Evolutionary conservation across 2,888 invertebrate genomes (phyloP).

Genomic region (Apocheima hispidaria): DNA sequence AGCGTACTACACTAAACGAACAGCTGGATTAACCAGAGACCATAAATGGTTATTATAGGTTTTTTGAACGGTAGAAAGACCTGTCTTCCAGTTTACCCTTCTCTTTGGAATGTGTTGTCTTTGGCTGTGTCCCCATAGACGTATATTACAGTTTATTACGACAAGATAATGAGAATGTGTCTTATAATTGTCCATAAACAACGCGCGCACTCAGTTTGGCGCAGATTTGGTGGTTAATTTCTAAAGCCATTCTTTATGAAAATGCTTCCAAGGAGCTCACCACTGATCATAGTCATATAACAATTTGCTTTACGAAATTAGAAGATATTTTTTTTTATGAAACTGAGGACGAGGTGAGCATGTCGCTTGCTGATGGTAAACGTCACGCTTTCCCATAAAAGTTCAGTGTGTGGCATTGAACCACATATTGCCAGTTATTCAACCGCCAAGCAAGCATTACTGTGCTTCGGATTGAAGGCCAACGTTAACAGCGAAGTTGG

Average conservation of each 20-base stretch:
- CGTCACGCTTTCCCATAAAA: no score
- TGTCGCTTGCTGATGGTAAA: no score
- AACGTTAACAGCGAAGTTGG: no score
- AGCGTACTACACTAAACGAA: no score
- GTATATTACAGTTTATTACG: conserved; percentile 29
- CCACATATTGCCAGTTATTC: no score
- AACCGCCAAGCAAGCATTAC: no score
- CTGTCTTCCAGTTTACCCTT: neutral
- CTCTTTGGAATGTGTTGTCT: neutral
- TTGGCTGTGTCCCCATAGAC: conserved; percentile 2
- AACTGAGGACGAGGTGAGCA: no score
- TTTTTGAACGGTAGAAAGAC: no score
- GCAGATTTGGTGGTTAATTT: conserved; percentile 22
- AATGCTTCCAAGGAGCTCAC: neutral
- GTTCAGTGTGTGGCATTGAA: no score
- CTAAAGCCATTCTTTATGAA: conserved; percentile 21
- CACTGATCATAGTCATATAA: neutral
- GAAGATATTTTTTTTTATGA: neutral
- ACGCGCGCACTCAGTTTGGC: conserved; percentile 19
- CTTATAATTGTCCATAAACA: conserved; percentile 35
- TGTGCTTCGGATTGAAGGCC: no score
- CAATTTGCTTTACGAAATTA: neutral
- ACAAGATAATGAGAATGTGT: conserved; percentile 32
- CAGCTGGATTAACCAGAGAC: no score
- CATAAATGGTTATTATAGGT: no score